phyloP scores from a whole-genome alignment of 2,113 vertebrate genomes.

The Urocolius indicus region DNA sequence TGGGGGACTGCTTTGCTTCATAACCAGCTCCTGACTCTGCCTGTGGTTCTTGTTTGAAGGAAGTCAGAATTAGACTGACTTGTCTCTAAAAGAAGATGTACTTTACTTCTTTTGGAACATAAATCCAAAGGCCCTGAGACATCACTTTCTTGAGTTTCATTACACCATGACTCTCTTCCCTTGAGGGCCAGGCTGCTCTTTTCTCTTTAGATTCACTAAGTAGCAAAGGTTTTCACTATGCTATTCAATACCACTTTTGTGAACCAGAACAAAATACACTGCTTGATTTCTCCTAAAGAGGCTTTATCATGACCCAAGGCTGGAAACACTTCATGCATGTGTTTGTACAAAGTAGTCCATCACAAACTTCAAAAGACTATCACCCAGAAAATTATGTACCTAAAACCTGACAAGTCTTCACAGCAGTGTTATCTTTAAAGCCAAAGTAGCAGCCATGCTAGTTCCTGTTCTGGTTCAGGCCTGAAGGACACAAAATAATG shows the following conservation, averaged over 20 bases:
- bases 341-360: slow-evolving; percentile 34
- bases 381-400: not conserved
- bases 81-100: not conserved
- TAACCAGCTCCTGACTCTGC: not conserved
- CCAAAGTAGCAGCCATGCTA: not conserved
- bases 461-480: slow-evolving; percentile 2
- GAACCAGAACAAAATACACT: slow-evolving; percentile 35
- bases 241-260: not conserved
- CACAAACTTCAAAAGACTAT: slow-evolving; percentile 45
- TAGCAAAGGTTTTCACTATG: not conserved
- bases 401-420: not conserved
- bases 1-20: not conserved
- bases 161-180: not conserved
- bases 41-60: not conserved
- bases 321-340: not conserved
- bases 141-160: not conserved
- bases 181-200: not conserved
- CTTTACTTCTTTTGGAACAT: not conserved
- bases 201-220: not conserved
- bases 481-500: not conserved
- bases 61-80: not conserved
- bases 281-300: slow-evolving; percentile 31
- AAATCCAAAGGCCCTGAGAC: not conserved
- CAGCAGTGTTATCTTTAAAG: slow-evolving; percentile 5
- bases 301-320: slow-evolving; percentile 20